These are phyloP conservation scores for Struthidea cinerea DNA, from an alignment of 2,113 vertebrate species.

Conservation along the genomic window DNA sequence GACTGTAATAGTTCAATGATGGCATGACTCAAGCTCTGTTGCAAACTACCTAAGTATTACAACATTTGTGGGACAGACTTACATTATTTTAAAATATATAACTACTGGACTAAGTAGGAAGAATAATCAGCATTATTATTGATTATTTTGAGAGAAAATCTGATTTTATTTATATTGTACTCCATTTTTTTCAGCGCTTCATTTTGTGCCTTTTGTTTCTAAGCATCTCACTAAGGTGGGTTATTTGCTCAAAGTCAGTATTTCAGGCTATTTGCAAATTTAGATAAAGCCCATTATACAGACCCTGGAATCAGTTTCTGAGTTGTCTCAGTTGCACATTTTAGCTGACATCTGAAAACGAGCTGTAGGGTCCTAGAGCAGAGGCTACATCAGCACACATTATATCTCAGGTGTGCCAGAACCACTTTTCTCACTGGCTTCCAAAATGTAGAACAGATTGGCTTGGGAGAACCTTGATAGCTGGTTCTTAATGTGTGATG, in stretches of 20 bases:
- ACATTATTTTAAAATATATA: not conserved
- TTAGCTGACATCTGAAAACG: not conserved
- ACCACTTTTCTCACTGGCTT: not conserved
- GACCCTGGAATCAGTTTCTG: not conserved
- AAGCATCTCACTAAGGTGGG: not conserved
- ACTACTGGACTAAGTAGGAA: not conserved
- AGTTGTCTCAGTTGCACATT: not conserved
- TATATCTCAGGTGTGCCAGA: not conserved
- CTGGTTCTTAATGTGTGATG: not conserved
- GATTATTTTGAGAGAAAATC: not conserved
- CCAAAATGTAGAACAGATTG: not conserved
- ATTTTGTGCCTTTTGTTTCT: not conserved
- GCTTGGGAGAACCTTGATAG: not conserved
- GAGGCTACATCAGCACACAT: not conserved
- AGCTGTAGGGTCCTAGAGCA: not conserved
- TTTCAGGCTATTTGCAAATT: not conserved
- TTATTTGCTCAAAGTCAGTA: not conserved
- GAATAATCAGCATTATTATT: not conserved
- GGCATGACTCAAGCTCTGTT: not conserved
- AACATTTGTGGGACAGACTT: not conserved
- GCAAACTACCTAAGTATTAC: not conserved
- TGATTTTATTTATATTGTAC: not conserved
- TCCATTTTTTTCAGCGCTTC: not conserved
- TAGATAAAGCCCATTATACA: not conserved
- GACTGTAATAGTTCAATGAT: not conserved